Evolutionary conservation across 2,888 invertebrate species (phyloP).

Genomic region (Antheraea yamamai): DNA sequence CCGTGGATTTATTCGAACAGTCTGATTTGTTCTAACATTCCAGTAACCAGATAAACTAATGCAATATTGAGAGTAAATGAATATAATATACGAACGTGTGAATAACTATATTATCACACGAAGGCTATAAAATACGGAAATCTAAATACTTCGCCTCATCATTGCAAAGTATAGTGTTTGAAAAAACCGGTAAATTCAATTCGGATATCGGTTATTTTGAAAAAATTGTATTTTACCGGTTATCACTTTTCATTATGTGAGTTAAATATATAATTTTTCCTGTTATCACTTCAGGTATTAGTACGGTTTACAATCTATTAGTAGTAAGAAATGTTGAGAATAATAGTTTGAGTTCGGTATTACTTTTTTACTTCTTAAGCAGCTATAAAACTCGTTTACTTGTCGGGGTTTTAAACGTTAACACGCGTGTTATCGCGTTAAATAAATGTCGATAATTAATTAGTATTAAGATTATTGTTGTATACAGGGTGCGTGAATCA

Average conservation of each 20-base stretch:
- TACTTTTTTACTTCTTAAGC: background rate
- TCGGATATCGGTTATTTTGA: background rate
- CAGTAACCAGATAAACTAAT: background rate
- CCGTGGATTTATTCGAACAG: too few species aligned
- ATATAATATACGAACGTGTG: background rate
- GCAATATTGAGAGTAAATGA: background rate
- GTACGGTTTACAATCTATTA: background rate
- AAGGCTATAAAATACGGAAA: too few species aligned
- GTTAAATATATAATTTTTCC: background rate
- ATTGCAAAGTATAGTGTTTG: too few species aligned
- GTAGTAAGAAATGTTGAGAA: too few species aligned
- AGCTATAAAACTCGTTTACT: background rate
- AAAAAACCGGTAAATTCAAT: too few species aligned
- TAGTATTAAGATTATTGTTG: conserved; percentile 22
- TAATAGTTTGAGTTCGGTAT: background rate
- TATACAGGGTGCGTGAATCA: conserved; percentile 29
- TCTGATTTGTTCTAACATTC: too few species aligned
- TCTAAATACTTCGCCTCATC: too few species aligned
- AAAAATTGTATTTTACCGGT: background rate
- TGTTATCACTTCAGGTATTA: background rate
- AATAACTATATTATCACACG: too few species aligned
- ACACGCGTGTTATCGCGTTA: background rate
- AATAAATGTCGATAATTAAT: background rate
- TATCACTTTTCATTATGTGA: background rate
- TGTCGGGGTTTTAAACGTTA: background rate